phyloP scores from a whole-genome alignment of 2,797 vertebrate species.

The Oryzias dopingdopingensis region DNA sequence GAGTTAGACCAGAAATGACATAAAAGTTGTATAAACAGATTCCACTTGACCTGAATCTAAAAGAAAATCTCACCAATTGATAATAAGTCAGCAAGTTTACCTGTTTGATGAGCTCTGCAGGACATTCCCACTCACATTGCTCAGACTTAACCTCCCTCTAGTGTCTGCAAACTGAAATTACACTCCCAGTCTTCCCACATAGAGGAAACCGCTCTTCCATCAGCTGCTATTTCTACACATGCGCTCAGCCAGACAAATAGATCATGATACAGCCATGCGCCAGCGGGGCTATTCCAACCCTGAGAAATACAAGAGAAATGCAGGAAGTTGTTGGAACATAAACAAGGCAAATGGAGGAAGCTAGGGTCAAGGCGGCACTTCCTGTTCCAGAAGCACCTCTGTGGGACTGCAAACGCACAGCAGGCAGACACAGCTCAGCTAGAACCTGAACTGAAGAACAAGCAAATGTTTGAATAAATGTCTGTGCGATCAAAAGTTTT shows the following conservation, averaged over 20 bases:
- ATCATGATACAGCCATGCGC: slow-evolving; percentile 46
- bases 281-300: slow-evolving; percentile 53
- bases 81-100: slow-evolving; percentile 38
- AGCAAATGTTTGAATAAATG: too few relatives aligned
- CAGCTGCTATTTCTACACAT: slow-evolving; percentile 28
- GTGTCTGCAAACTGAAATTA: slow-evolving; percentile 50
- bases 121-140: slow-evolving; percentile 31
- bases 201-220: slow-evolving; percentile 20
- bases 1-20: not conserved
- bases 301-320: slow-evolving; percentile 73
- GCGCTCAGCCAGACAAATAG: slow-evolving; percentile 45
- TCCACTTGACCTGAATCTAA: not conserved
- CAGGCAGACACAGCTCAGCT: slow-evolving; percentile 18
- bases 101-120: slow-evolving; percentile 30
- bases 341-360: slow-evolving; percentile 81
- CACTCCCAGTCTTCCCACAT: slow-evolving; percentile 25
- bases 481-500: too few relatives aligned
- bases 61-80: slow-evolving; percentile 6
- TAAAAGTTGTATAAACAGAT: too few relatives aligned
- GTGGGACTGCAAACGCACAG: slow-evolving; percentile 27
- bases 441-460: not conserved
- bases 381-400: slow-evolving; percentile 72
- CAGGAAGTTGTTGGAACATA: slow-evolving; percentile 77
- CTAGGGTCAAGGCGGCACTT: slow-evolving; percentile 73
- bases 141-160: slow-evolving; percentile 73